Evolutionary conservation across 2,113 vertebrate species (phyloP), one percentile per base, ranked within the genome.

Genomic region (Todiramphus chloris): DNA sequence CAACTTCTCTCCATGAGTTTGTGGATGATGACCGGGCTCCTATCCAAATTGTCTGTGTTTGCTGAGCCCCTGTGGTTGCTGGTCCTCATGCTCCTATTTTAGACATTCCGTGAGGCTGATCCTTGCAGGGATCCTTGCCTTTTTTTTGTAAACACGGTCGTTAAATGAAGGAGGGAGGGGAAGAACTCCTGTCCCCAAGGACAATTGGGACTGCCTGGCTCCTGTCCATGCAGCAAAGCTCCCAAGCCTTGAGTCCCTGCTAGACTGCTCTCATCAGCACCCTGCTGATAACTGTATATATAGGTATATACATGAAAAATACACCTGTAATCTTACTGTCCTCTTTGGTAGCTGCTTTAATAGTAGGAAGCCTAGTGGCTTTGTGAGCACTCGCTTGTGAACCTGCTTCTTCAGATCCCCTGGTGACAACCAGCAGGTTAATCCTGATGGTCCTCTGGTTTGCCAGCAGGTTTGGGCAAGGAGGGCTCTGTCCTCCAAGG

Each of bases 21-120:
- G 13, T n/a, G 85, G 50, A 44, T 58, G 37, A 80, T 31, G 73
- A 27, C 8, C 0, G 0, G 17, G 10, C 20, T 53, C 27, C 48
- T 51, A 37, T 41, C 16, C 27, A 62, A 68, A 66, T 19, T 19
- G 4, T 11, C 24, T 0, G 0, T 46, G 20, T 33, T 75, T 83
- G 5, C 39, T 2, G 7, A 30, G 35, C 15, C 28, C 25, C 21
- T 66, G 3, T 16, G 5, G 60, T 43, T 73, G 19, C 76, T 77
- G 41, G 31, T 63, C n/a, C 44, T 89, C 55, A 9, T 8, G 13
- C 13, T 46, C 21, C 50, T 66, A 4, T 67, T 86, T 89, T 39
- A 18, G 5, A 23, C 27, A 41, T 18, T 4, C 6, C 6, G 7
- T 15, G 21, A 58, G 59, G 20, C 37, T 63, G 67, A 64, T 46